Percentiles rank a stretch among this genome's conserved stretches.
These are phyloP conservation scores for Tragelaphus eurycerus DNA, from an alignment of 2,797 vertebrate genomes.

Conservation along the genomic window DNA sequence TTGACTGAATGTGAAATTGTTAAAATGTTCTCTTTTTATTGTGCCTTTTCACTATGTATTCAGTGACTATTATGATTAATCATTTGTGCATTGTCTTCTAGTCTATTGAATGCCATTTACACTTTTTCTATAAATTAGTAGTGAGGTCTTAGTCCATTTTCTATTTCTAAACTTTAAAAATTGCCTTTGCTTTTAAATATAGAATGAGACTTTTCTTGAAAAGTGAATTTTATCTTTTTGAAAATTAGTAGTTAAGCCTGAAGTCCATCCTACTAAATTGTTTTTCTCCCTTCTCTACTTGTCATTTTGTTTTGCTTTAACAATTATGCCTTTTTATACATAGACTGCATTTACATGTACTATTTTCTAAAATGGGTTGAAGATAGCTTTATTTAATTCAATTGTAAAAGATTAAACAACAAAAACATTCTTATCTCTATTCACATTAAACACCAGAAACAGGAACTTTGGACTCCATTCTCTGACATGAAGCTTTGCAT, in stretches of 20 bases:
- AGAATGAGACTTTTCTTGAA: background rate
- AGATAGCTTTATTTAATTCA: constrained; percentile 22
- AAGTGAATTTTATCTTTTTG: background rate
- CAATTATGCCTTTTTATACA: background rate
- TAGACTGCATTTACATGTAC: background rate
- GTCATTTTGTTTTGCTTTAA: background rate
- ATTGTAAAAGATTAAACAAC: background rate
- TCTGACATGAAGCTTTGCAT: background rate
- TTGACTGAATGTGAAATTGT: background rate
- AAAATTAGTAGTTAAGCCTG: background rate
- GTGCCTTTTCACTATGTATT: background rate
- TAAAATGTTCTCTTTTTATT: background rate
- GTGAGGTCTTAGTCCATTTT: background rate
- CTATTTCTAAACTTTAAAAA: constrained; percentile 2
- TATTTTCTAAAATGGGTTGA: background rate
- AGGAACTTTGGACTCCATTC: background rate
- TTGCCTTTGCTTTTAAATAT: background rate
- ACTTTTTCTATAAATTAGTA: background rate
- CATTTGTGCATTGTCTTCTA: background rate
- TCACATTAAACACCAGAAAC: background rate
- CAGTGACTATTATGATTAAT: background rate
- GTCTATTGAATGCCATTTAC: background rate
- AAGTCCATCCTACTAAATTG: background rate
- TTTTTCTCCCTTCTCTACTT: background rate
- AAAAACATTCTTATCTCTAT: background rate